A percentile compares a stretch with the other conserved stretches of the same genome.
These are phyloP conservation scores for Subacronicta megacephala DNA, from an alignment of 2,888 invertebrate species.

Conservation along the genomic window DNA sequence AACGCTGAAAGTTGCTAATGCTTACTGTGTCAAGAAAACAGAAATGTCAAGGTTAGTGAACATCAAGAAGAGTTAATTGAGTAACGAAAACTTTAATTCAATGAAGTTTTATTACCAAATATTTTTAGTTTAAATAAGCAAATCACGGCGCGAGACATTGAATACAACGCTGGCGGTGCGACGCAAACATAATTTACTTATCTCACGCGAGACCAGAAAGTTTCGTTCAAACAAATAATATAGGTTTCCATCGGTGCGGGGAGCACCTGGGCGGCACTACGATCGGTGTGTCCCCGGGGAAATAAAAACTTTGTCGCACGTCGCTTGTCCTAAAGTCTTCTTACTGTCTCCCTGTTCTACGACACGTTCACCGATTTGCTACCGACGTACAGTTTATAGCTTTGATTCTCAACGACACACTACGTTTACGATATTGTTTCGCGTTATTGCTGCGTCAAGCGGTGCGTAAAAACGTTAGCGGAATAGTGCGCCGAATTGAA, in stretches of 20 bases:
- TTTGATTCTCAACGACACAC: slow-evolving; percentile 85
- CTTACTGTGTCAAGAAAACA: not conserved
- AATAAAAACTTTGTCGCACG: slow-evolving; percentile 90
- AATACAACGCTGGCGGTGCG: slow-evolving; percentile 79
- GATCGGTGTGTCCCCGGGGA: slow-evolving; percentile 88
- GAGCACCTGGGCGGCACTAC: slow-evolving; percentile 87
- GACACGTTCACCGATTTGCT: slow-evolving; percentile 86
- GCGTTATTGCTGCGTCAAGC: slow-evolving; percentile 77
- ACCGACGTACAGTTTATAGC: slow-evolving; percentile 84
- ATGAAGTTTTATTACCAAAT: slow-evolving; percentile 42
- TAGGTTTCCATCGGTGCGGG: slow-evolving; percentile 85
- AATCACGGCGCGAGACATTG: slow-evolving; percentile 72
- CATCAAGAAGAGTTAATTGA: slow-evolving; percentile 20
- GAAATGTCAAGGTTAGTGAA: slow-evolving; percentile 18
- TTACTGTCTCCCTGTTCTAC: slow-evolving; percentile 78
- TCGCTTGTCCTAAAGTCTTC: slow-evolving; percentile 88
- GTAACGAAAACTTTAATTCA: slow-evolving; percentile 27
- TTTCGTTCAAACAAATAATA: slow-evolving; percentile 89
- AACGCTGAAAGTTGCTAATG: not conserved
- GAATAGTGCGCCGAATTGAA: slow-evolving; percentile 53
- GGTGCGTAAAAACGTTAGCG: slow-evolving; percentile 63
- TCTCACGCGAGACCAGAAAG: slow-evolving; percentile 87
- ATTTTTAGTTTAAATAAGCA: slow-evolving; percentile 65
- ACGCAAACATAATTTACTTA: slow-evolving; percentile 88
- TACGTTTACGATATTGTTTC: slow-evolving; percentile 86